Base-by-base conservation (phyloP, 2,888 invertebrate genomes). In the Leptopilina syphax region DNA sequence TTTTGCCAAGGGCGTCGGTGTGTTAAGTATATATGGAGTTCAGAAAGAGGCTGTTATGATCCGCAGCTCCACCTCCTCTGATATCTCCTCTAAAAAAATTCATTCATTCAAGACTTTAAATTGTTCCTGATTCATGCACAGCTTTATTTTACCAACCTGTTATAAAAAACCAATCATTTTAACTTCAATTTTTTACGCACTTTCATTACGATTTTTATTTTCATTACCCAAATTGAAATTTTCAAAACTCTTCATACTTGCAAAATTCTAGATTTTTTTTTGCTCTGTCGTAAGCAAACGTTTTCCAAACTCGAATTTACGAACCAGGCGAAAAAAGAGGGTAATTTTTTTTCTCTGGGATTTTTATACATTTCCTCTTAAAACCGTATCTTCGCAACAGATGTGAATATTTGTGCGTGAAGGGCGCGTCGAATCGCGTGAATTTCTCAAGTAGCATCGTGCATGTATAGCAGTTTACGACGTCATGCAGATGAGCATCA, bases 1-100 rank as follows among this genome's bases (percentile, higher is more conserved):
- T 73, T 73, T 73, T 57, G 73, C 73, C 73, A 67, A 47, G 67
- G 67, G 67, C 73, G 73, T 73, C 57, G 73, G 73, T 54, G n/a
- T n/a, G 73, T 54, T 73, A 73, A 73, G 70, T 73, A 73, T 34
- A 34, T 73, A 73, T n/a, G 50, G 27, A 50, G 70, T n/a, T 73
- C 65, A 65, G 65, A 65, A 65, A 65, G 13, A 70, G 70, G 70
- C 70, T 57, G 70, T 73, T 73, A 8, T 54, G 70, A 13, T 57
- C 70, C 50, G 9, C 9, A 57, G 13, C 70, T 73, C 70, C 70
- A 73, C 70, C 57, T 34, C 34, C 57, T 54, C 57, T 57, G 13
- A 73, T 73, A 73, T 57, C 73, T 57, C 73, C 73, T 34, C 57
- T 54, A 57, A 34, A 34, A 34, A 34, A 73, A 73, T 73, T 73